Evolutionary conservation across 1,140 invertebrate species (phyloP).

Genomic region (Megalopta genalis): DNA sequence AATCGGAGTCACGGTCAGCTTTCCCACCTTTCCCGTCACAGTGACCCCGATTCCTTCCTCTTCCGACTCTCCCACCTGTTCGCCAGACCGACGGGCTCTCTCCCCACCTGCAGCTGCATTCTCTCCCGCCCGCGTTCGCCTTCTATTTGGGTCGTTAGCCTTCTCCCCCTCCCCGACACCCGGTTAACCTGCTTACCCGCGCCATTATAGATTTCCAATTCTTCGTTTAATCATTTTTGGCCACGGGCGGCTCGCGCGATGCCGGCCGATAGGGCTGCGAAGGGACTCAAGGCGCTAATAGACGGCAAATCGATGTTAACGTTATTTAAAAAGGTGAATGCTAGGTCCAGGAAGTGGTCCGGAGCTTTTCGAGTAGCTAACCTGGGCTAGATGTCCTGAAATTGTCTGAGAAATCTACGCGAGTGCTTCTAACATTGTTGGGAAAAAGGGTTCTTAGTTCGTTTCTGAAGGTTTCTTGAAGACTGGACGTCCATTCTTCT

Average conservation of each 20-base stretch:
- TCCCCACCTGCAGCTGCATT: conserved; percentile 30
- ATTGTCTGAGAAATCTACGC: too few species aligned
- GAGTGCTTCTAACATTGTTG: too few species aligned
- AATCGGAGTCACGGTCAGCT: conserved; percentile 57
- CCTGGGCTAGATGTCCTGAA: too few species aligned
- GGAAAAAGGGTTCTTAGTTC: too few species aligned
- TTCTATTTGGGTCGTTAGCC: conserved; percentile 62
- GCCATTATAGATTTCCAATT: conserved; percentile 30
- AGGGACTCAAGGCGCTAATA: not conserved
- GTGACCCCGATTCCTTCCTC: conserved; percentile 65
- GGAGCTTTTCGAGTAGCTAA: too few species aligned
- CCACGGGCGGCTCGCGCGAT: not conserved
- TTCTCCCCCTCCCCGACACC: conserved; percentile 45
- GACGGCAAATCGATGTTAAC: too few species aligned
- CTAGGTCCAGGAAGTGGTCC: too few species aligned
- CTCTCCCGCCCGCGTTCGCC: conserved; percentile 9
- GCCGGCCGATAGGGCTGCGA: not conserved
- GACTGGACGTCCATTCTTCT: too few species aligned
- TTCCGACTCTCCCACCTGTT: conserved; percentile 51
- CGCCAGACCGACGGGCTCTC: not conserved
- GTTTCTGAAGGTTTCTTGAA: too few species aligned
- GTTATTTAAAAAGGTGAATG: too few species aligned
- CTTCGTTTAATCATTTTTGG: conserved; percentile 43
- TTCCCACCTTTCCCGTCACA: conserved; percentile 56
- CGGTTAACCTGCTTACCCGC: conserved; percentile 55